Percentiles rank a stretch among this genome's conserved stretches.
Conservation (phyloP, 2,888 invertebrate species). For the Microplitis manilae region DNA sequence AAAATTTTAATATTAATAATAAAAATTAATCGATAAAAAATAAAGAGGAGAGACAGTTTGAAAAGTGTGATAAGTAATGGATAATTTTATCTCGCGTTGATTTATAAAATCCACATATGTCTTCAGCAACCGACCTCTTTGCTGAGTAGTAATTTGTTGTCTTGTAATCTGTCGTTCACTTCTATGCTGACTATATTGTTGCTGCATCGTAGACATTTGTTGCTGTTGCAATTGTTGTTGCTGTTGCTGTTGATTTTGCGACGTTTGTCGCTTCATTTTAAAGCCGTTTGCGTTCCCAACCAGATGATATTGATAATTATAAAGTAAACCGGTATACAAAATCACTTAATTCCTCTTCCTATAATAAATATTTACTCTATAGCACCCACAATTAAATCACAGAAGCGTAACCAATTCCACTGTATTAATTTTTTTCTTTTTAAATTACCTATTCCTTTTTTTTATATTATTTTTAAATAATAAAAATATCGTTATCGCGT, state of each 20-base stretch:
- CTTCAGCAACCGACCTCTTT: constrained; percentile 78
- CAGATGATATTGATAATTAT: constrained; percentile 41
- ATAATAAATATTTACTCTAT: constrained; percentile 42
- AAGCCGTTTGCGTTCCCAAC: constrained; percentile 47
- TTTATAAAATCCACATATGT: constrained; percentile 22
- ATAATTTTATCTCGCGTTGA: not conserved
- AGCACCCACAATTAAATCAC: constrained; percentile 49
- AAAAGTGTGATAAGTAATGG: not conserved
- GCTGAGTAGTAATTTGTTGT: constrained; percentile 82
- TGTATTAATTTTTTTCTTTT: constrained; percentile 42
- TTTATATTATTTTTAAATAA: constrained; percentile 6
- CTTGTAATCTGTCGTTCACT: constrained; percentile 86
- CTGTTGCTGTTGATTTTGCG: constrained; percentile 71
- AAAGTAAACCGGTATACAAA: constrained; percentile 41
- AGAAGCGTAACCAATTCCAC: constrained; percentile 45
- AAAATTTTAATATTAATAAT: not conserved
- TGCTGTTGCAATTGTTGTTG: constrained; percentile 65
- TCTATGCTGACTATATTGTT: constrained; percentile 75
- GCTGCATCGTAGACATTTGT: constrained; percentile 71
- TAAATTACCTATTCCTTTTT: constrained; percentile 6
- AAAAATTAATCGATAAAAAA: not conserved
- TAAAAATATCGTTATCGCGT: constrained; percentile 20
- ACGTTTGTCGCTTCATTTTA: constrained; percentile 83
- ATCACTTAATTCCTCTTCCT: constrained; percentile 50
- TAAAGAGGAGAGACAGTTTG: constrained; percentile 13